Evolutionary conservation across 2,888 invertebrate species (phyloP), one percentile per base, ranked within the genome.

Genomic region (Spodoptera littoralis): DNA sequence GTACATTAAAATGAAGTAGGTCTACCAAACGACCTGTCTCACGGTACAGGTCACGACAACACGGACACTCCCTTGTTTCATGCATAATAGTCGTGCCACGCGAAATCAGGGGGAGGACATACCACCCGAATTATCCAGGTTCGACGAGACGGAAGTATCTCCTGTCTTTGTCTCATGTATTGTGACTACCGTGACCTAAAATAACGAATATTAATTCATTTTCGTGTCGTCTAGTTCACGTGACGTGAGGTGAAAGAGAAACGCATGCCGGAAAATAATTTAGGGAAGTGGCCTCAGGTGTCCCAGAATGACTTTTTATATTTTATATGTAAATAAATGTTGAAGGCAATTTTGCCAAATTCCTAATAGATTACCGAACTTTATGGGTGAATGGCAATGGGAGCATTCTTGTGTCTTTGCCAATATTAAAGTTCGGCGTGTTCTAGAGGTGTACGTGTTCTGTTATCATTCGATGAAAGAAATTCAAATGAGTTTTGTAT

Each of bases 101-200:
- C 81, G 69, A 81, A 82, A 79, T 82, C 81, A 78, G 65, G 74
- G 82, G 79, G 73, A 62, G 72, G 73, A 68, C 64, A 60, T 30
- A 50, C 43, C 62, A 69, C 60, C 75, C 78, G 54, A 70, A 80
- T 71, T 66, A 72, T 57, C 55, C 65, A 76, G 64, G 58, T 52
- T 56, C 52, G 48, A 45, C 46, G 75, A 50, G 70, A 80, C 62
- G 63, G 61, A 68, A 66, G 49, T 66, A 77, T 78, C 48, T 64
- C 49, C 54, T 48, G 48, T 78, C 81, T 65, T 63, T 68, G 54
- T 78, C 46, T 62, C 58, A 50, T 60, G 49, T 49, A 52, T 53
- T 30, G 67, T 43, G 60, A 44, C 49, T 30, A 53, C 9, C 48
- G 51, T 80, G 75, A 80, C 78, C 80, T 80, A 70, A 80, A 80